These are phyloP conservation scores for Sycophila texana DNA, from an alignment of 2,888 invertebrate species.

Conservation along the genomic window DNA sequence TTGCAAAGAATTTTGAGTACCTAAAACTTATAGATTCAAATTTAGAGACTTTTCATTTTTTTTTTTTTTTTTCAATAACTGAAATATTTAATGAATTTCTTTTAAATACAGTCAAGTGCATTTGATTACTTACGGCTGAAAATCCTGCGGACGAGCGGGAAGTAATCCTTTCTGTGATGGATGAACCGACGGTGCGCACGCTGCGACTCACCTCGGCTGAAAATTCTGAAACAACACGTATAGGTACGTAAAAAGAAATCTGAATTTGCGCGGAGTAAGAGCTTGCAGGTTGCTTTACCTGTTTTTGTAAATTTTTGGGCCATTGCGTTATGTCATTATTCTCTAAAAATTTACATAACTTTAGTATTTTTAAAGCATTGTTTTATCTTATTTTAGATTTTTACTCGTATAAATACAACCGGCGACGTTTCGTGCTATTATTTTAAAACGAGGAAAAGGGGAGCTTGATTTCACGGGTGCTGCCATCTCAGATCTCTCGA, in stretches of 20 bases:
- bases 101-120: too few species aligned
- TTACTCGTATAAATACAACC: too few species aligned
- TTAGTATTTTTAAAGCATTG: neutral
- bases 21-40: too few species aligned
- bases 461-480: neutral
- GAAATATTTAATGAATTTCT: too few species aligned
- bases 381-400: too few species aligned
- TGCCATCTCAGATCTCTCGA: conserved; percentile 1
- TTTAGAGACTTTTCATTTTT: too few species aligned
- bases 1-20: too few species aligned
- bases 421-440: too few species aligned
- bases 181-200: conserved; percentile 61
- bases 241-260: neutral
- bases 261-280: neutral
- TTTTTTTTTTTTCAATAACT: too few species aligned
- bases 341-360: conserved; percentile 8
- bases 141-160: conserved; percentile 39
- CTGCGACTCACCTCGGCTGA: conserved; percentile 65
- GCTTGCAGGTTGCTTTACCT: conserved; percentile 18
- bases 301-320: conserved; percentile 37
- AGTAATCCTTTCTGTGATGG: conserved; percentile 62
- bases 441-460: too few species aligned
- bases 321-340: conserved; percentile 54
- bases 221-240: conserved; percentile 60
- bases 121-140: conserved; percentile 32